Base-by-base conservation (phyloP, 2,797 vertebrate genomes). In the Remorina albescens region DNA sequence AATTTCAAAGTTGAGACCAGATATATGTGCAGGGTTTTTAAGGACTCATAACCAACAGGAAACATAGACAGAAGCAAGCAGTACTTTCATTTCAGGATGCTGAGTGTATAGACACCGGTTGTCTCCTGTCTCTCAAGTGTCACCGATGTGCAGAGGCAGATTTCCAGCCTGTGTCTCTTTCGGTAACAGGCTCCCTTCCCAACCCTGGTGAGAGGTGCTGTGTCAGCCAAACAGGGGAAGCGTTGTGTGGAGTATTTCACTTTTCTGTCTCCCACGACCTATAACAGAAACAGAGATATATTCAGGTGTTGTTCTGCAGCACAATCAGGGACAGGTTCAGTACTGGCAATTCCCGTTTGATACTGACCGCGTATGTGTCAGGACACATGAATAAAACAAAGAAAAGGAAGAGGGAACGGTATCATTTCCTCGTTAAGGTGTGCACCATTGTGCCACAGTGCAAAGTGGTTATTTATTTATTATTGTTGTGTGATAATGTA, bases 181-280 rank as follows among this genome's bases (percentile, higher is more conserved):
- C 67, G 72, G 62, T 68, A 63, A 68, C 63, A 12, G 16, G 13
- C 30, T 55, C 58, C 46, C 25, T 72, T 74, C 81, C 74, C 66
- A 28, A 28, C 82, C 57, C 37, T n/a, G 75, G 79, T 56, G 64
- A 72, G 61, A 79, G 46, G 4, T 83, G 82, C 80, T 76, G 77
- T 21, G 81, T 87, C 80, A 87, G 82, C 77, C 15, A 6, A 74
- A 56, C 57, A n/a, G 49, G 46, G 3, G 11, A 21, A 16, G 53
- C 11, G 61, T 26, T 58, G 70, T 76, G 60, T n/a, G 66, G 65
- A 83, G 21, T 46, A 13, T 78, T 78, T 79, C 61, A 59, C 42
- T 15, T 51, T 65, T 59, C 1, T 42, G 49, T 74, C 63, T 77
- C 63, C 55, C 59, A 44, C 64, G 15, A 61, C 12, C 56, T 36